Conservation (phyloP, 2,113 vertebrate species). For the Phoxinus phoxinus region DNA sequence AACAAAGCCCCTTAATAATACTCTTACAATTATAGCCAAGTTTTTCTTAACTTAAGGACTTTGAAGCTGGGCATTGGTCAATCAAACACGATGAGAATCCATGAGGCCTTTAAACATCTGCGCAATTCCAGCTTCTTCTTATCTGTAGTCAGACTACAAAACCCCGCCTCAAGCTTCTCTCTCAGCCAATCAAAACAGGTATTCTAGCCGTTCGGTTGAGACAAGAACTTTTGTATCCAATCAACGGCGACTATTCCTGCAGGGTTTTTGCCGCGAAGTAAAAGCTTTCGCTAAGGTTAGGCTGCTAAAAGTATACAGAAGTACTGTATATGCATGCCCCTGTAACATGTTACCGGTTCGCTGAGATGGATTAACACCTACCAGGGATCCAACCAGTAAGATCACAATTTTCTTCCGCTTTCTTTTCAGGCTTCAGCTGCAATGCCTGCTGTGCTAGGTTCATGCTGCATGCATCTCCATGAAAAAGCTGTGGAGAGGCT, state of each 20-base stretch:
- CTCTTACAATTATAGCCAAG: neutral
- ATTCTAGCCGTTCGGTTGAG: neutral
- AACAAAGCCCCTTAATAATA: neutral
- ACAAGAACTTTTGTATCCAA: neutral
- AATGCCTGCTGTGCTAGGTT: neutral
- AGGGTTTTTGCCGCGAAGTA: conserved; percentile 34
- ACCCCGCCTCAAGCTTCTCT: neutral
- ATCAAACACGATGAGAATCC: neutral
- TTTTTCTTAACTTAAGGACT: neutral
- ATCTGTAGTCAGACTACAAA: neutral
- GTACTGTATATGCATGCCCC: neutral
- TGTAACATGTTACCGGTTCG: neutral
- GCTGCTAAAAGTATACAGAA: conserved; percentile 31
- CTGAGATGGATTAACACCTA: neutral
- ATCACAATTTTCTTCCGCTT: neutral
- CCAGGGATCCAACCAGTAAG: conserved; percentile 21
- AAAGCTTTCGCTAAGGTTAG: neutral
- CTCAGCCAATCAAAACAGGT: conserved; percentile 12
- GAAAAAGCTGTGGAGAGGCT: neutral
- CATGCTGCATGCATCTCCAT: neutral
- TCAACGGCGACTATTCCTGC: conserved; percentile 14
- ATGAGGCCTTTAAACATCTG: conserved; percentile 33
- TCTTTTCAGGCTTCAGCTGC: neutral
- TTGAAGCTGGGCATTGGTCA: neutral
- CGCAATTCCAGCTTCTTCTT: neutral